Conservation (phyloP, 2,888 invertebrate species). For the Diarsia mendica region DNA sequence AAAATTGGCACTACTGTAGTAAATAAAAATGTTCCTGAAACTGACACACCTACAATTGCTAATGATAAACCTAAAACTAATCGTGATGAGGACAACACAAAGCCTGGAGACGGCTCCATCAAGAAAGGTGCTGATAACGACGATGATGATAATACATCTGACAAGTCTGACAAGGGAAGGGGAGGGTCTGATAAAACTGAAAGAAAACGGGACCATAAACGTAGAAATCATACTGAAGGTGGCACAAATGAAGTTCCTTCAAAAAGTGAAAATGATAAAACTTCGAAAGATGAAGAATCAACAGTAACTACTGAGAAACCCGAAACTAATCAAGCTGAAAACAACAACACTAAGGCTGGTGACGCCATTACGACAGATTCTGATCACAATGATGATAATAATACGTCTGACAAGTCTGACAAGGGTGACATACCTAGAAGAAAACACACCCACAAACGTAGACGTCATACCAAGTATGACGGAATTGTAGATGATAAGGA, state of each 20-base stretch:
- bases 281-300: not conserved
- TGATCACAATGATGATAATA: not conserved
- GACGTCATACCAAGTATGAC: not conserved
- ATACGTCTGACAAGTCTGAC: not conserved
- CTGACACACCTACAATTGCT: not conserved
- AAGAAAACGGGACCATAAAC: not conserved
- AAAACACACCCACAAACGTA: not conserved
- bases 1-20: not conserved
- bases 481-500: not conserved
- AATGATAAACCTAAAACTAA: no score
- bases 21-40: not conserved
- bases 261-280: not conserved
- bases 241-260: not conserved
- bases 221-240: not conserved
- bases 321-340: not conserved
- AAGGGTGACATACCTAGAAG: not conserved
- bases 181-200: not conserved
- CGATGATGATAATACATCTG: not conserved
- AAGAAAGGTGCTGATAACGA: no score
- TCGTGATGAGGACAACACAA: no score
- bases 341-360: not conserved
- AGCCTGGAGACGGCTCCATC: not conserved
- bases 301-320: not conserved
- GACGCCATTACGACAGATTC: not conserved
- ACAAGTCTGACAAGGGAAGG: not conserved